Conservation (phyloP, 2,888 invertebrate species). For the Sussaba pulchella region DNA sequence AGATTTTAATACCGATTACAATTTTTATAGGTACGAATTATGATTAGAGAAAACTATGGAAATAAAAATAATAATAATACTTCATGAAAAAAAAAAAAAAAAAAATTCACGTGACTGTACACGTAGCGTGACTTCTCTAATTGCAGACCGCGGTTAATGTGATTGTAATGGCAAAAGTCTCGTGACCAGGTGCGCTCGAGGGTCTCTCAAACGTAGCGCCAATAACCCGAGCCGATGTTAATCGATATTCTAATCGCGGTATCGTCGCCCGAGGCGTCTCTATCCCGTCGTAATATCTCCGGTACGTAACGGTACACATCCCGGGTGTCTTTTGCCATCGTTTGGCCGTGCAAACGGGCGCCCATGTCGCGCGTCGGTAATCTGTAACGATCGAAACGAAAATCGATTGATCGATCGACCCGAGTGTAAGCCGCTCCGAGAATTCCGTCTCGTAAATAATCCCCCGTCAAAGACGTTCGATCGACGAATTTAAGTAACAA, state of each 20-base stretch:
- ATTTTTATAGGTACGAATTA: no score
- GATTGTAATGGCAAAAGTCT: not conserved
- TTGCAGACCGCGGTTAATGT: not conserved
- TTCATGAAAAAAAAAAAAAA: no score
- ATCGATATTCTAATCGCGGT: conserved; percentile 81
- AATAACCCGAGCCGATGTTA: conserved; percentile 74
- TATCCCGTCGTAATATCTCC: conserved; percentile 22
- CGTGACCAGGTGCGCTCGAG: not conserved
- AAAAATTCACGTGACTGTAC: no score
- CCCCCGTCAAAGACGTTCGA: not conserved
- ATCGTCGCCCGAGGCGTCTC: conserved; percentile 76
- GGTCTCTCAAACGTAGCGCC: conserved; percentile 3
- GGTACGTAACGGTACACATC: not conserved
- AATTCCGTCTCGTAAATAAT: conserved; percentile 8
- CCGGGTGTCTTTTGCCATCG: not conserved
- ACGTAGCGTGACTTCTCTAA: not conserved
- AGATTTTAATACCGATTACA: no score
- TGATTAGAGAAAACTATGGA: no score
- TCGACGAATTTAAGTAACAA: not conserved
- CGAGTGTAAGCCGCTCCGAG: not conserved
- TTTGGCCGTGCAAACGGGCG: not conserved
- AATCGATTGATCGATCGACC: conserved; percentile 22
- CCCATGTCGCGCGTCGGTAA: not conserved
- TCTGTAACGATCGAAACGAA: conserved; percentile 7
- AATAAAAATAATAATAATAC: no score